phyloP scores from a whole-genome alignment of 2,888 invertebrate species.

The Rhamnusium bicolor region DNA sequence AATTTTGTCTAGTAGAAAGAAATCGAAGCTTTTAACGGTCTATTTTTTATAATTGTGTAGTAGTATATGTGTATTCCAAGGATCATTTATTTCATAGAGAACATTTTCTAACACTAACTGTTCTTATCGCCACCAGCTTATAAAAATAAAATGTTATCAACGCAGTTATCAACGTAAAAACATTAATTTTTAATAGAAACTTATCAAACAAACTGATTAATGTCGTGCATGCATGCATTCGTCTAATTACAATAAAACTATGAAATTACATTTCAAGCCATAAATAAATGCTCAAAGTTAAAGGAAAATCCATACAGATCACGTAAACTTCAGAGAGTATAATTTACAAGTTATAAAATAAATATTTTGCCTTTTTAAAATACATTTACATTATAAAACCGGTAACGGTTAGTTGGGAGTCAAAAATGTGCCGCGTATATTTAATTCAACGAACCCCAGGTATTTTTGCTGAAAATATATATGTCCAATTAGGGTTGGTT shows the following conservation, averaged over 20 bases:
- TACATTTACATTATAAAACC: slow-evolving; percentile 17
- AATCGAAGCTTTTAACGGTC: background rate
- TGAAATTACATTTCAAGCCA: background rate
- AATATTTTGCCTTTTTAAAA: slow-evolving; percentile 14
- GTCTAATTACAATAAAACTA: background rate
- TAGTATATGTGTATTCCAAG: no score
- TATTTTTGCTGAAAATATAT: slow-evolving; percentile 59
- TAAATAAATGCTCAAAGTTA: background rate
- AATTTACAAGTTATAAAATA: slow-evolving; percentile 6
- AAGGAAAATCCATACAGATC: background rate
- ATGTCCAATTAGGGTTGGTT: slow-evolving; percentile 67
- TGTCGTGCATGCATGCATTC: background rate
- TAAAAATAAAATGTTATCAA: slow-evolving; percentile 17
- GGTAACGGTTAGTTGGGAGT: slow-evolving; percentile 43
- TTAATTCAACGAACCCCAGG: slow-evolving; percentile 55
- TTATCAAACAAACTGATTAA: slow-evolving; percentile 9
- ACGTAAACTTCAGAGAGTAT: background rate
- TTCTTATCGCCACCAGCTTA: slow-evolving; percentile 8
- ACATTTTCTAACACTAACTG: slow-evolving; percentile 1
- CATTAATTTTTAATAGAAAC: slow-evolving; percentile 15
- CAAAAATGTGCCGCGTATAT: slow-evolving; percentile 34
- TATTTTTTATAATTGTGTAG: background rate
- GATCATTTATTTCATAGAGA: no score
- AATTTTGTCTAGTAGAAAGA: slow-evolving; percentile 1
- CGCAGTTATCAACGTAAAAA: background rate